These are phyloP conservation scores for Lysandra bellargus DNA, from an alignment of 2,888 invertebrate genomes.

Conservation along the genomic window DNA sequence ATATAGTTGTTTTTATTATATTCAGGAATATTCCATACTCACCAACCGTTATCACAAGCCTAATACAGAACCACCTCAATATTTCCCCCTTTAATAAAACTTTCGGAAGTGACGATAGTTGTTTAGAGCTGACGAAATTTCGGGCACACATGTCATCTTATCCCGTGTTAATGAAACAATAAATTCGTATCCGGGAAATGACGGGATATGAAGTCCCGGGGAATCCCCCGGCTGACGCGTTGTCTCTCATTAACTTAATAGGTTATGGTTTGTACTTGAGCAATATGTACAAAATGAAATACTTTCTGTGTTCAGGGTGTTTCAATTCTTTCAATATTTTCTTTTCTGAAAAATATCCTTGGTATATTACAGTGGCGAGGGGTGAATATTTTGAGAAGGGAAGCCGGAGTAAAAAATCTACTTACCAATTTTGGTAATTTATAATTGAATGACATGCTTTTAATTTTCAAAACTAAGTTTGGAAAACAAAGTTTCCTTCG, in stretches of 20 bases:
- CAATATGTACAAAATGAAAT: conserved; percentile 68
- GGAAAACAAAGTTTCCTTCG: no score
- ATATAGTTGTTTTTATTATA: no score
- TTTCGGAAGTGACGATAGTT: conserved; percentile 11
- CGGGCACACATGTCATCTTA: conserved; percentile 50
- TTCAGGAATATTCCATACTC: no score
- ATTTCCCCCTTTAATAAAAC: not conserved
- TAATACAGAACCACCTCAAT: not conserved
- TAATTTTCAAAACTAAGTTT: no score
- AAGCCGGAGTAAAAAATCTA: no score
- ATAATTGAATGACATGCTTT: no score
- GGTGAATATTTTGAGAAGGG: no score
- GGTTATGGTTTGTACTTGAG: conserved; percentile 64
- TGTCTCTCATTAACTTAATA: conserved; percentile 77
- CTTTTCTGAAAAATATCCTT: no score
- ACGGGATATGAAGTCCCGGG: conserved; percentile 48
- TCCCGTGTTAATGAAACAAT: conserved; percentile 71
- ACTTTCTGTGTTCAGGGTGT: conserved; percentile 52
- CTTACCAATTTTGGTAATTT: no score
- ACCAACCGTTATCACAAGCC: not conserved
- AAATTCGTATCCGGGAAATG: conserved; percentile 61
- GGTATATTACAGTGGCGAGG: no score
- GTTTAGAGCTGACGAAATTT: conserved; percentile 29
- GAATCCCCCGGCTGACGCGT: conserved; percentile 57
- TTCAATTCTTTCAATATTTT: not conserved